Evolutionary conservation across 2,113 vertebrate species (phyloP).

Genomic region (Elachura formosa): DNA sequence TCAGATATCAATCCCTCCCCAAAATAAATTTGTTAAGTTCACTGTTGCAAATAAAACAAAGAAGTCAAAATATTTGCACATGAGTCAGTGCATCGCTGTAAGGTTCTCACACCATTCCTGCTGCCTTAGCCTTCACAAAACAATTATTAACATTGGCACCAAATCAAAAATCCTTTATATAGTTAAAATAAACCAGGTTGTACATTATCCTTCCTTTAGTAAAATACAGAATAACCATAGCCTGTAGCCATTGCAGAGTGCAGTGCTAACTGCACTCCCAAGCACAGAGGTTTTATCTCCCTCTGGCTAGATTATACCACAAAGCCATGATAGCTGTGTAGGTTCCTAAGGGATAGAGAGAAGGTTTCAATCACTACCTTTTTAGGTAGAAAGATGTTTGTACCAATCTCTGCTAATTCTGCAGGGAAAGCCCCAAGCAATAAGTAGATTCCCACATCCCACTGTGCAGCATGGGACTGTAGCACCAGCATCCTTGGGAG

Average conservation of each 20-base stretch:
- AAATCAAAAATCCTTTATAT: constrained; percentile 25
- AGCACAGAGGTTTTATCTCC: not conserved
- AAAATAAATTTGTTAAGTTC: not conserved
- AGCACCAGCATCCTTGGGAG: not conserved
- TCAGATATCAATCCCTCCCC: not conserved
- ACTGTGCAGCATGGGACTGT: rapidly evolving
- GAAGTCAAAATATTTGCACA: constrained; percentile 37
- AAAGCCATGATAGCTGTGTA: not conserved
- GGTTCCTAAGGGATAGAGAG: not conserved
- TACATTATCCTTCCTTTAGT: not conserved
- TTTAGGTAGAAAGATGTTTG: not conserved
- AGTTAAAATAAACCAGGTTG: constrained; percentile 31
- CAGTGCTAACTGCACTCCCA: not conserved
- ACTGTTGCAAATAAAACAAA: constrained; percentile 26
- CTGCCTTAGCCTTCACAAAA: constrained; percentile 22
- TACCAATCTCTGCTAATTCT: not conserved
- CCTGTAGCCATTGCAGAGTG: not conserved
- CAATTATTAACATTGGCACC: constrained; percentile 51
- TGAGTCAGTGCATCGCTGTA: not conserved
- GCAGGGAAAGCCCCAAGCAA: not conserved
- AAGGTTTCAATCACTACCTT: not conserved
- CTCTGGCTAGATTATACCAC: not conserved
- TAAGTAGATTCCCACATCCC: not conserved
- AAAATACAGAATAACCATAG: not conserved
- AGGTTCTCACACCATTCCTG: constrained; percentile 46